phyloP scores from a whole-genome alignment of 2,113 vertebrate genomes.

The Oreochromis niloticus region DNA sequence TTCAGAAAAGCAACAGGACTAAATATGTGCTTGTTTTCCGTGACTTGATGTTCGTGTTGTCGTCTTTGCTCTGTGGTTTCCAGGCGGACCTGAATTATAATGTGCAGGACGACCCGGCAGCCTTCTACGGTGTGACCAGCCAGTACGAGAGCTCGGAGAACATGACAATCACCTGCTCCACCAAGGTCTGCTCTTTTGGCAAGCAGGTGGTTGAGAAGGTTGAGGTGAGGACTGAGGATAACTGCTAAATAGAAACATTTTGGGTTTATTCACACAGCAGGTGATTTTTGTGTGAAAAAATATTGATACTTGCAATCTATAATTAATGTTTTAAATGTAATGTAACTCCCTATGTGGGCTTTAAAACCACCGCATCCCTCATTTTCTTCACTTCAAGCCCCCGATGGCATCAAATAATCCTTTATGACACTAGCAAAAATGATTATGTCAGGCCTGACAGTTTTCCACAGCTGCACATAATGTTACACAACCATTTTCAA shows the following conservation, averaged over 20 bases:
- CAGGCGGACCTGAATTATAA: slow-evolving; percentile 97
- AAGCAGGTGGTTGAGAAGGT: slow-evolving; percentile 99
- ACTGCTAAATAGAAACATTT: background rate
- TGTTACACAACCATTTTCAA: background rate
- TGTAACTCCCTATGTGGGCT: rapidly evolving
- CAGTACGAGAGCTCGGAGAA: slow-evolving; percentile 99
- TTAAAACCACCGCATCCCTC: background rate
- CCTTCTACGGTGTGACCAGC: slow-evolving; percentile 94
- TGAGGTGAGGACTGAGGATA: slow-evolving; percentile 78
- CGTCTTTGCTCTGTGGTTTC: background rate
- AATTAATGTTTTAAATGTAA: background rate
- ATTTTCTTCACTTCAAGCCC: background rate
- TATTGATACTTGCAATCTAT: rapidly evolving
- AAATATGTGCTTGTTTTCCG: background rate
- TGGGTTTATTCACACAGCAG: background rate
- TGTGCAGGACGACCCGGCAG: slow-evolving; percentile 90
- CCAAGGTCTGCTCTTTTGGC: slow-evolving; percentile 98
- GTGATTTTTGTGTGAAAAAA: background rate
- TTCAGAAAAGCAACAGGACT: background rate
- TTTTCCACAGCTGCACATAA: background rate
- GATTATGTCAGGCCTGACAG: background rate
- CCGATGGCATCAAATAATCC: background rate
- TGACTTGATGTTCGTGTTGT: rapidly evolving
- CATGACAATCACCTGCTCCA: slow-evolving; percentile 99
- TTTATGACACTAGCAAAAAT: background rate